These are phyloP conservation scores for Neotoxoptera formosana DNA, from an alignment of 1,140 invertebrate species.

Conservation along the genomic window DNA sequence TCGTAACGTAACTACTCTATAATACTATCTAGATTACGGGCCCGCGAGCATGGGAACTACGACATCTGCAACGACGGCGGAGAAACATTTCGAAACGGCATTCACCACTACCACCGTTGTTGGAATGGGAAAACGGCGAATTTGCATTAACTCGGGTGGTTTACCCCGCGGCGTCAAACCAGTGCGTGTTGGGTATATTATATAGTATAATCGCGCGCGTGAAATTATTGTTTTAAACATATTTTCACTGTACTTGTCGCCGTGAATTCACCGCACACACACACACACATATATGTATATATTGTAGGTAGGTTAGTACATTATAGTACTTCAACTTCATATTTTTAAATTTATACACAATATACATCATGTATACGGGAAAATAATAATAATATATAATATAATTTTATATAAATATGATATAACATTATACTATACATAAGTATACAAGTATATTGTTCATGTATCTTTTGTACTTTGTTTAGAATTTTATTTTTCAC, in stretches of 20 bases:
- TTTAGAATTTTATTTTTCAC: neutral
- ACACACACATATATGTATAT: neutral
- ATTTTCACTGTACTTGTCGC: neutral
- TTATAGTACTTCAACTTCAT: neutral
- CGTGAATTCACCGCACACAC: neutral
- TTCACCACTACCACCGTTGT: neutral
- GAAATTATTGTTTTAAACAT: conserved; percentile 28
- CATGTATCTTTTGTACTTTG: neutral
- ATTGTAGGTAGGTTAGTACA: neutral
- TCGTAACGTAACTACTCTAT: neutral
- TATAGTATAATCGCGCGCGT: neutral
- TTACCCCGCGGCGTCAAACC: neutral
- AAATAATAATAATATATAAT: neutral
- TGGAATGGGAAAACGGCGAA: conserved; percentile 32
- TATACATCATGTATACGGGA: neutral
- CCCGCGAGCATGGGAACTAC: conserved; percentile 37
- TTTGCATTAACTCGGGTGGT: conserved; percentile 40
- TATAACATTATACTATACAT: neutral
- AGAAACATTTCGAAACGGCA: conserved; percentile 36
- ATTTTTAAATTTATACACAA: neutral
- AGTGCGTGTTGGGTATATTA: neutral
- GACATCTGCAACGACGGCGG: neutral
- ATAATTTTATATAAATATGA: too few relatives aligned
- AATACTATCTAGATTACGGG: neutral
- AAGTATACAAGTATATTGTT: neutral